Base-by-base conservation (phyloP, 2,113 vertebrate species). In the Oreotrochilus melanogaster region DNA sequence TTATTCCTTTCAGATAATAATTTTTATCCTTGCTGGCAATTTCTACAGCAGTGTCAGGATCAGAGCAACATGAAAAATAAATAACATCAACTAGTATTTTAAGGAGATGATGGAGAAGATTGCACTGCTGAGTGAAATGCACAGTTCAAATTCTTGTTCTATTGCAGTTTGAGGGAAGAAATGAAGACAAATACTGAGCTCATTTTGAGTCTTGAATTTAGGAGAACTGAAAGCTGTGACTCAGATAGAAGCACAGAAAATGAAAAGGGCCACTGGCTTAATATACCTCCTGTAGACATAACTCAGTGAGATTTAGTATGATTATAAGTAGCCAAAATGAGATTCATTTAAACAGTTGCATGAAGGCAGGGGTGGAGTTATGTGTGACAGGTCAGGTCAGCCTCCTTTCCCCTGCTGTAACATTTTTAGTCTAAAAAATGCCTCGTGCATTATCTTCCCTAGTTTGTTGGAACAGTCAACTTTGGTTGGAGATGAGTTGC, bases 61-160 rank as follows among this genome's bases (percentile, higher is more conserved):
- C 56, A 71, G 79, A 92, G 69, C 80, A 64, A 91, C 66, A 45
- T 88, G 50, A 66, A 90, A 95, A 92, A 87, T 54, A 90, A 95
- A 67, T 67, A 79, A 35, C 88, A 71, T 82, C 81, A 92, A 28
- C 57, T 33, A 72, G 42, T 66, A 37, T 53, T 89, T 80, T 75
- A 88, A 84, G 48, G 74, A 95, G 86, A 50, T 24, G 28, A 71
- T 61, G 37, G 33, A 85, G 79, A 91, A 94, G 82, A 80, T 75
- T 80, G 43, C 15, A 42, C 48, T 91, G 61, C 51, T 71, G 84
- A 74, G 28, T 67, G 80, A 92, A 94, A 86, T 56, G 22, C 57
- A 67, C 10, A 5, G 67, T 66, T 94, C 23, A 18, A 85, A 56
- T 56, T 1, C 19, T 8, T 66, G 58, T 65, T 62, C 21, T 39